Conservation (phyloP, 2,113 vertebrate species). For the Telmatochromis brichardi region DNA sequence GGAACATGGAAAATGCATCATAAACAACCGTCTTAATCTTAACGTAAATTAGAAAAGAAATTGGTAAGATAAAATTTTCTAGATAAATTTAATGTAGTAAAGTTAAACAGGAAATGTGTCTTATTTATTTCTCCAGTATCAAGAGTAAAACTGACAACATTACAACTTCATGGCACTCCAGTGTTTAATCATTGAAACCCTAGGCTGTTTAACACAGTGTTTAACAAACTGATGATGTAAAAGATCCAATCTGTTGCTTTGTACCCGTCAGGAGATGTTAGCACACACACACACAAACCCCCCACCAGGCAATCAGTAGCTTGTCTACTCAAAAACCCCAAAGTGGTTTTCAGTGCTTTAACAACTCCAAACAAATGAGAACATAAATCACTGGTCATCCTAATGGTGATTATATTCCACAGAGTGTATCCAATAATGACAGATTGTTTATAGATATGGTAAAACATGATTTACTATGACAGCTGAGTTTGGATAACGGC, state of each 20-base stretch:
- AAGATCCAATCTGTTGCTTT: not conserved
- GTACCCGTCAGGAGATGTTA: not conserved
- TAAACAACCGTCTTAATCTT: not conserved
- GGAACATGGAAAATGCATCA: not conserved
- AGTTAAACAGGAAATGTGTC: not conserved
- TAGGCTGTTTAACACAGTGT: not conserved
- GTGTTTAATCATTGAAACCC: not conserved
- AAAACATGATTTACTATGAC: not conserved
- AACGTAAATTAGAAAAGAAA: not conserved
- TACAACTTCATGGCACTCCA: not conserved
- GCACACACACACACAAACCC: not conserved
- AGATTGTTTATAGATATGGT: not conserved
- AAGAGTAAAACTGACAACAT: not conserved
- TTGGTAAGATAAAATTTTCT: not conserved
- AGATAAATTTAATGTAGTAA: not conserved
- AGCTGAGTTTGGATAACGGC: not conserved
- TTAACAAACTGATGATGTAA: not conserved
- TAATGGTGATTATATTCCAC: not conserved
- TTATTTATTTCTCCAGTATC: not conserved
- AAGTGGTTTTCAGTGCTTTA: not conserved
- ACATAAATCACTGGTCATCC: not conserved
- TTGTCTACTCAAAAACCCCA: not conserved
- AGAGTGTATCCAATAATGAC: not conserved
- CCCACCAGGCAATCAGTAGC: not conserved
- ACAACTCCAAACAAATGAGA: not conserved